Evolutionary conservation across 2,888 invertebrate genomes (phyloP).

Genomic region (Caenorhabditis japonica): DNA sequence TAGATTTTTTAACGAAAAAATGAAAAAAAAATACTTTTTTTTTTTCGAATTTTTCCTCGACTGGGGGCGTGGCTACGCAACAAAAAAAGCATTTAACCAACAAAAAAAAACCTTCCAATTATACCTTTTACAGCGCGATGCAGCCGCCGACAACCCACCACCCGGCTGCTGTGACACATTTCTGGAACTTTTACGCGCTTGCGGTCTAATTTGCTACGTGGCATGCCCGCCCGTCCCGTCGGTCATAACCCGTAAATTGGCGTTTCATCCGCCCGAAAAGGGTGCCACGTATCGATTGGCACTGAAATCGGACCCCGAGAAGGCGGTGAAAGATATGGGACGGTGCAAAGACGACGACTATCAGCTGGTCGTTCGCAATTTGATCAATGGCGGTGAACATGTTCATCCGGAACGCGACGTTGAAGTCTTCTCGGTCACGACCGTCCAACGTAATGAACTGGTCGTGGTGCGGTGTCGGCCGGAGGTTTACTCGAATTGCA

Average conservation of each 20-base stretch:
- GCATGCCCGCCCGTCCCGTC: constrained; percentile 70
- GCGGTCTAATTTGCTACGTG: constrained; percentile 64
- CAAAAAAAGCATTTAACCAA: no score
- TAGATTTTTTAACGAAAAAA: no score
- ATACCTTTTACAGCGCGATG: constrained; percentile 24
- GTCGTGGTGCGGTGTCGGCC: constrained; percentile 48
- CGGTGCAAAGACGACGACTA: constrained; percentile 32
- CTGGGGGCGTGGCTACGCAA: no score
- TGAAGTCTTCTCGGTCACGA: constrained; percentile 39
- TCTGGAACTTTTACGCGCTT: constrained; percentile 38
- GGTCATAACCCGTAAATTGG: constrained; percentile 66
- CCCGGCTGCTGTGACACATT: constrained; percentile 53
- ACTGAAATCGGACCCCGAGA: constrained; percentile 32
- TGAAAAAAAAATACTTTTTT: no score
- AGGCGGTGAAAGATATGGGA: constrained; percentile 29
- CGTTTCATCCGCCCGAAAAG: constrained; percentile 69
- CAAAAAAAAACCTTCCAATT: no score
- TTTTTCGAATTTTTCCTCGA: no score
- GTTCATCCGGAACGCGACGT: constrained; percentile 27
- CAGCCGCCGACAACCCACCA: constrained; percentile 12
- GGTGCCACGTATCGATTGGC: constrained; percentile 42
- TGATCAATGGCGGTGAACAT: constrained; percentile 26
- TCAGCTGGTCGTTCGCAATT: constrained; percentile 29
- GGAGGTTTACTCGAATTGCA: constrained; percentile 5
- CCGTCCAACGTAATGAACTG: constrained; percentile 41